Evolutionary conservation across 2,888 invertebrate genomes (phyloP), one percentile per base, ranked within the genome.

Genomic region (Lepetodrilus schrolli): DNA sequence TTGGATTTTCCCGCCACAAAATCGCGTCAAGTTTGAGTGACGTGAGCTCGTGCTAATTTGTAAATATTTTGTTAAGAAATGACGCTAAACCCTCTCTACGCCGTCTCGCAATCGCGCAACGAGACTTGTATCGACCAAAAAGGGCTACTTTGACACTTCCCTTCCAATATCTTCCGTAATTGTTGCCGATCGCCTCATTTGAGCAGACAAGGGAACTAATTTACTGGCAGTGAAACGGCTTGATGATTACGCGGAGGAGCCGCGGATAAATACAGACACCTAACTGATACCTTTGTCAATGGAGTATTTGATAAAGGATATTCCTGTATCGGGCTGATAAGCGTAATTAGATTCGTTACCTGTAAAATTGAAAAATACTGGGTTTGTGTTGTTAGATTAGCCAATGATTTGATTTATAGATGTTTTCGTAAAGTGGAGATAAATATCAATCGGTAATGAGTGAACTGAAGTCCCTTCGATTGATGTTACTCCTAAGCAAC

Each of bases 1-100:
- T 38, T 30, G 68, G 68, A 38, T 68, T 68, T 68, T 68, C 43
- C 68, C 68, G 68, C 58, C 58, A 58, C 58, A 23, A 58, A 43
- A 58, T 58, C 23, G 26, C 43, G 68, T 68, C 68, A 68, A 17
- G 17, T 4, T 17, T 68, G 68, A 68, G 38, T 68, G 68, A 68
- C 68, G 68, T 68, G 26, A 26, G 47, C 68, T 43, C 21, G 10
- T 47, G 48, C 68, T 68, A 68, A 68, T 68, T 68, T 68, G 68
- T 68, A 68, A 68, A 68, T 68, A 68, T 68, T 68, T 68, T 68
- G 68, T 68, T 68, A 68, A 47, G 68, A 47, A 47, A 47, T 68
- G 68, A 68, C 68, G 68, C 20, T 68, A 68, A 68, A 38, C 43
- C 68, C 26, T 17, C 68, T 68, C 68, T 21, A 68, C 47, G 68